Conservation (phyloP, 2,797 vertebrate species). For the Enteromius argenteus region DNA sequence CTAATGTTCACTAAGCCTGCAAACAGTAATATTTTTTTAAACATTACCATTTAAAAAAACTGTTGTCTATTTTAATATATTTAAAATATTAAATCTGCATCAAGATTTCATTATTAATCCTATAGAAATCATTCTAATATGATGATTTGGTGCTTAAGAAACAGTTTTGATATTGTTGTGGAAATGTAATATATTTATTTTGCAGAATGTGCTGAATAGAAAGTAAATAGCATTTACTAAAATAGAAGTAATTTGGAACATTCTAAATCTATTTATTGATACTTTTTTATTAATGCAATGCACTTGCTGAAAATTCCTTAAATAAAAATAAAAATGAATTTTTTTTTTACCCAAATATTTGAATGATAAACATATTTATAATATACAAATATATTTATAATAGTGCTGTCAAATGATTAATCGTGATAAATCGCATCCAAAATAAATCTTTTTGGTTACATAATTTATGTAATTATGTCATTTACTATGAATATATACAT, state of each 20-base stretch:
- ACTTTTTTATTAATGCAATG: background rate
- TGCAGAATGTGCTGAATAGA: background rate
- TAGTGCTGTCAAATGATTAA: no score
- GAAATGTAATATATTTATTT: background rate
- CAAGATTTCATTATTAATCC: background rate
- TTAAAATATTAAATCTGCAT: no score
- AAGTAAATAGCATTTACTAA: background rate
- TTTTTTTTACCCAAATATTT: background rate
- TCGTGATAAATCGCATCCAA: no score
- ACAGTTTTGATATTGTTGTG: background rate
- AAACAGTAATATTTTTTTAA: background rate
- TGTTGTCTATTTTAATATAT: background rate
- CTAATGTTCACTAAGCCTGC: background rate
- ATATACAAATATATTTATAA: background rate
- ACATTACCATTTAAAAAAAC: background rate
- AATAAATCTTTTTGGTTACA: no score
- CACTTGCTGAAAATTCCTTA: background rate
- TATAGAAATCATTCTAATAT: background rate
- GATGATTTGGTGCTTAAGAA: background rate
- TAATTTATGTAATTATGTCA: no score
- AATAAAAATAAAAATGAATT: background rate
- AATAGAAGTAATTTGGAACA: background rate
- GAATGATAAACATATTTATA: background rate
- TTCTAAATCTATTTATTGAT: background rate
- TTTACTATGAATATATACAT: no score